Evolutionary conservation across 2,888 invertebrate genomes (phyloP), one percentile per base, ranked within the genome.

Genomic region (Agrochola circellaris): DNA sequence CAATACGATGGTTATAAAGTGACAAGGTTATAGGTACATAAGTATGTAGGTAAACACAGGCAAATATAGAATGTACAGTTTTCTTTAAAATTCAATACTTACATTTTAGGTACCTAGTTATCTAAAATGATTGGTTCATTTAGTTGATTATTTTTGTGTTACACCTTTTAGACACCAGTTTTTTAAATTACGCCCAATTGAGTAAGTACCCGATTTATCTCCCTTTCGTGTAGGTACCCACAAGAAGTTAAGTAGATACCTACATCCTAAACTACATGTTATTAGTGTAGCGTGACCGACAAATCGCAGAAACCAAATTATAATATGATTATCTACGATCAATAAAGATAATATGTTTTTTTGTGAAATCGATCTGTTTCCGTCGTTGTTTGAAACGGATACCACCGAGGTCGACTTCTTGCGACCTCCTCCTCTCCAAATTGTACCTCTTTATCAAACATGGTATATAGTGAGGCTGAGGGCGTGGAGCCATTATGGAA

Each of bases 381-480:
- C 95, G 94, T 88, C 92, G 88, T 77, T 89, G 89, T 90, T 89
- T 90, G 90, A 88, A 93, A 90, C 95, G 95, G 95, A 95, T 93
- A 91, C 92, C 87, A 77, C 30, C 95, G 92, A 95, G 95, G 95
- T 85, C 94, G 90, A 61, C 91, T 81, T 89, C 92, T 93, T 89
- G 82, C 42, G 77, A 84, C 88, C 87, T 87, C 79, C 86, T 82
- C 64, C 75, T 67, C 66, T 77, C 65, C 75, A 61, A 73, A 69
- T 73, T 73, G 64, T 65, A 73, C 42, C 68, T 68, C 68, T n/a
- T n/a, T 23, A 17, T 58, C 58, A 68, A n/a, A 68, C 20, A 8
- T 58, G 34, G 20, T 58, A n/a, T 54, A 54, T 20, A 38, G 58
- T 68, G n/a, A 68, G n/a, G n/a, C 58, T 68, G 68, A 20, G n/a